phyloP scores from a whole-genome alignment of 1,140 invertebrate genomes.

The Drosophila micromelanica region DNA sequence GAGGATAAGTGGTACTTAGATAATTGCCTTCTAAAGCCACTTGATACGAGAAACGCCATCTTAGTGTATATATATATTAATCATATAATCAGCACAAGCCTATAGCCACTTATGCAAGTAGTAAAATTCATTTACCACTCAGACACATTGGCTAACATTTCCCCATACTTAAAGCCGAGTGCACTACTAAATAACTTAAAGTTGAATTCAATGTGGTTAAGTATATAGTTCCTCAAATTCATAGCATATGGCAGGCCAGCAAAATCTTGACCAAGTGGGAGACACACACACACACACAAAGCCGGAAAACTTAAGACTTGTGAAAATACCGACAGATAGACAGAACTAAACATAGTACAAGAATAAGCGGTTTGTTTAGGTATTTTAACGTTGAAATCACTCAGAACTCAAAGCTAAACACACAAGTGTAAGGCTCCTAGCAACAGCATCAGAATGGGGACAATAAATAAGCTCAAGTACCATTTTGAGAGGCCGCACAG shows the following conservation, averaged over 20 bases:
- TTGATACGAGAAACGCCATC: background rate
- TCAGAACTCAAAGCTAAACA: constrained; percentile 28
- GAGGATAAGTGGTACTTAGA: constrained; percentile 10
- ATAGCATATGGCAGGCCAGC: background rate
- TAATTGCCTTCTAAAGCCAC: constrained; percentile 13
- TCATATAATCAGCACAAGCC: constrained; percentile 18
- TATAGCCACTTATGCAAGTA: constrained; percentile 3
- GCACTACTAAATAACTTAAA: constrained; percentile 17
- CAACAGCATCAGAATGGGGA: constrained; percentile 32
- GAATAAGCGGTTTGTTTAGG: constrained; percentile 40
- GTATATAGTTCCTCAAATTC: constrained; percentile 27
- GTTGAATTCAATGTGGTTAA: background rate
- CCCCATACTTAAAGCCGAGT: constrained; percentile 21
- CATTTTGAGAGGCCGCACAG: constrained; percentile 48
- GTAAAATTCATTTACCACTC: background rate
- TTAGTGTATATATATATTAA: background rate
- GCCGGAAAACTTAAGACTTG: constrained; percentile 25
- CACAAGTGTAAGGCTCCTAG: constrained; percentile 1
- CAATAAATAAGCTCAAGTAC: constrained; percentile 70
- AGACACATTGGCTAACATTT: constrained; percentile 10
- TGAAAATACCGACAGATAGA: constrained; percentile 10
- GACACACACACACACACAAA: constrained; percentile 14
- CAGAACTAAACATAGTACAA: constrained; percentile 4
- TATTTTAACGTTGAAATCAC: constrained; percentile 45
- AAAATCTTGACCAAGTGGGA: constrained; percentile 8